phyloP scores from a whole-genome alignment of 2,888 invertebrate genomes.

The Caenorhabditis doughertyi region DNA sequence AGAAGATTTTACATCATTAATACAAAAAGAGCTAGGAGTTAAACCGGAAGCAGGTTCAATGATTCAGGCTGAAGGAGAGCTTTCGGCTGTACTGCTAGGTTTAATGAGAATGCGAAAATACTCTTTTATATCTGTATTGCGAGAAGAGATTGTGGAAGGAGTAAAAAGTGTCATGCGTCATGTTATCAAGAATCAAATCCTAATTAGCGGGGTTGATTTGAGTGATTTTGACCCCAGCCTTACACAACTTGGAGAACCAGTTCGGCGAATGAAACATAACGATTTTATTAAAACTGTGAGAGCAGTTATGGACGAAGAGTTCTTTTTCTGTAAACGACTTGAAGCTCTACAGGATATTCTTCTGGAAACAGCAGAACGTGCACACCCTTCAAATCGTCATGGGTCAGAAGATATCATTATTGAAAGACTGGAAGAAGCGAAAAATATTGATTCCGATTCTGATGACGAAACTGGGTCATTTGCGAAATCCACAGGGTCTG shows the following conservation, averaged over 20 bases:
- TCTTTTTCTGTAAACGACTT: conserved; percentile 88
- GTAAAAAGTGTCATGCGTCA: conserved; percentile 79
- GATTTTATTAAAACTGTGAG: conserved; percentile 88
- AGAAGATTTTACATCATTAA: conserved; percentile 94
- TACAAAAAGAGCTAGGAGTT: conserved; percentile 89
- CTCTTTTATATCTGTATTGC: conserved; percentile 88
- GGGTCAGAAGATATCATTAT: conserved; percentile 44
- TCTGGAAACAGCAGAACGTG: conserved; percentile 65
- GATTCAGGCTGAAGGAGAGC: conserved; percentile 87
- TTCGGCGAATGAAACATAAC: conserved; percentile 86
- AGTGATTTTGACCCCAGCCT: conserved; percentile 77
- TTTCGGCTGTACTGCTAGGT: conserved; percentile 92
- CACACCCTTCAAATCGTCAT: conserved; percentile 44
- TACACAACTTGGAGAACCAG: conserved; percentile 86
- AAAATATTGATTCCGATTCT: conserved; percentile 44
- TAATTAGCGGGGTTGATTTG: conserved; percentile 75
- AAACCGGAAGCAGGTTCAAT: conserved; percentile 84
- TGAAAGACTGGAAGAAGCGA: conserved; percentile 44
- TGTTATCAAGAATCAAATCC: conserved; percentile 71
- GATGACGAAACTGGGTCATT: conserved; percentile 38
- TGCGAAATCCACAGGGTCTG: conserved; percentile 31
- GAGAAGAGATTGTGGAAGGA: conserved; percentile 88
- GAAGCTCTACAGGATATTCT: conserved; percentile 71
- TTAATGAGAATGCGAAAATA: conserved; percentile 91
- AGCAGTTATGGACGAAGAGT: conserved; percentile 87